phyloP scores from a whole-genome alignment of 2,113 vertebrate species.

The Dasyprocta punctata region DNA sequence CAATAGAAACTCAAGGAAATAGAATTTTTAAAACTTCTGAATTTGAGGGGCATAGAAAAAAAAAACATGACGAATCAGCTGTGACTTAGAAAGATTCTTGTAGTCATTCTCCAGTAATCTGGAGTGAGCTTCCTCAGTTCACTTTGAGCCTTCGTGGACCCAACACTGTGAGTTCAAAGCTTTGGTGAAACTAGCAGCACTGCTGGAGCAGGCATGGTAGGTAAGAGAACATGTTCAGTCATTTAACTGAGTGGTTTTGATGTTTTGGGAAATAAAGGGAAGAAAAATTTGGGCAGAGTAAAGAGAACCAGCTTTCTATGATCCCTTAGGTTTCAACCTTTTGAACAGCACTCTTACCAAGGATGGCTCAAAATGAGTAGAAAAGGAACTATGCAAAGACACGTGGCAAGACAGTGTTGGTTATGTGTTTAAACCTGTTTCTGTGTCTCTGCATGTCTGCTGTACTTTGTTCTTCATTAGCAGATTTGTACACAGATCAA shows the following conservation, averaged over 20 bases:
- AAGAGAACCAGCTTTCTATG: not conserved
- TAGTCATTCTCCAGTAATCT: not conserved
- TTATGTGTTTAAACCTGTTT: too few species aligned
- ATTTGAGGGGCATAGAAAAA: too few species aligned
- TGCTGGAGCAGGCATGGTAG: not conserved
- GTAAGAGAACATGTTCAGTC: not conserved
- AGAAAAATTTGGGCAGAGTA: not conserved
- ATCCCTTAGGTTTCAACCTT: not conserved
- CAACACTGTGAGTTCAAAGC: not conserved
- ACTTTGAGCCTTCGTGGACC: not conserved
- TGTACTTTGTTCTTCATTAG: not conserved
- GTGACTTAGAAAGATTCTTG: not conserved
- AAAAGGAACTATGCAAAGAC: not conserved
- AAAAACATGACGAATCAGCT: not conserved
- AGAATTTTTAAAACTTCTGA: not conserved
- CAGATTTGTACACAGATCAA: not conserved
- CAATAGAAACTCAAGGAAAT: not conserved
- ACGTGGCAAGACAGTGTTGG: too few species aligned
- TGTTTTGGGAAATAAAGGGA: not conserved
- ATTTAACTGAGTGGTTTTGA: not conserved
- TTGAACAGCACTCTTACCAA: not conserved
- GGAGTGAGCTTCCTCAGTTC: not conserved
- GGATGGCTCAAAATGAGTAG: not conserved
- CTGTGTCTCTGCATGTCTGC: too few species aligned
- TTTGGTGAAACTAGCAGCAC: too few species aligned